These are phyloP conservation scores for Falco berigora DNA, from an alignment of 2,797 vertebrate genomes.

Conservation along the genomic window DNA sequence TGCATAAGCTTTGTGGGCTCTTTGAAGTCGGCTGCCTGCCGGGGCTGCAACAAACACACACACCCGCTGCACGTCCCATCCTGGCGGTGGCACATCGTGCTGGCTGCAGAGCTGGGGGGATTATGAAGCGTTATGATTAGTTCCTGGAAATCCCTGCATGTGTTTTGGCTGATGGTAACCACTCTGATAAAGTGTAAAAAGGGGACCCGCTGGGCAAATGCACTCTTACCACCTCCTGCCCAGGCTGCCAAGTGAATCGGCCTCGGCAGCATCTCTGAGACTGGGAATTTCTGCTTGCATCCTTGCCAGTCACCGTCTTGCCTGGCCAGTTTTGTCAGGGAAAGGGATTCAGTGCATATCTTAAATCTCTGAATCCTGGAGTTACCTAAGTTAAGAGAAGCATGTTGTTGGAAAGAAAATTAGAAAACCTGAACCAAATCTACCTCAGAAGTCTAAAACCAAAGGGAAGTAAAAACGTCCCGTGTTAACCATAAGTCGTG, in stretches of 20 bases:
- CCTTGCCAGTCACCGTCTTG: neutral
- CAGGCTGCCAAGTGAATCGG: neutral
- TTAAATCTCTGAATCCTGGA: neutral
- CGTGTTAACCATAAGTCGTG: rapidly evolving
- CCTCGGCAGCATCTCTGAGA: neutral
- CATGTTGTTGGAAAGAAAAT: neutral
- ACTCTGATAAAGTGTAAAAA: neutral
- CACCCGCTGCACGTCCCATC: neutral
- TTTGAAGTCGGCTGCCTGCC: neutral
- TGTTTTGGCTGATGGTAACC: neutral
- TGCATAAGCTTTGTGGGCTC: neutral
- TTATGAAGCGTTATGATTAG: neutral
- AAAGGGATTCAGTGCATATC: neutral
- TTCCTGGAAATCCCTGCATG: neutral
- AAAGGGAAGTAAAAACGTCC: neutral
- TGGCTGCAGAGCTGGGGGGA: neutral
- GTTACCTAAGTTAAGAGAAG: neutral
- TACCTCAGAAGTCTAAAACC: neutral
- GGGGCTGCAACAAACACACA: neutral
- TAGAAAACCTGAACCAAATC: neutral
- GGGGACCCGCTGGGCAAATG: neutral
- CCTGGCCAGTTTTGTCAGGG: neutral
- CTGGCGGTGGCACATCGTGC: neutral
- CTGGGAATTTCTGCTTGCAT: neutral
- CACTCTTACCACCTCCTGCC: rapidly evolving